A percentile compares a stretch with the other conserved stretches of the same genome.
Evolutionary conservation across 2,888 invertebrate species (phyloP).

Genomic region (Danaus chrysippus): DNA sequence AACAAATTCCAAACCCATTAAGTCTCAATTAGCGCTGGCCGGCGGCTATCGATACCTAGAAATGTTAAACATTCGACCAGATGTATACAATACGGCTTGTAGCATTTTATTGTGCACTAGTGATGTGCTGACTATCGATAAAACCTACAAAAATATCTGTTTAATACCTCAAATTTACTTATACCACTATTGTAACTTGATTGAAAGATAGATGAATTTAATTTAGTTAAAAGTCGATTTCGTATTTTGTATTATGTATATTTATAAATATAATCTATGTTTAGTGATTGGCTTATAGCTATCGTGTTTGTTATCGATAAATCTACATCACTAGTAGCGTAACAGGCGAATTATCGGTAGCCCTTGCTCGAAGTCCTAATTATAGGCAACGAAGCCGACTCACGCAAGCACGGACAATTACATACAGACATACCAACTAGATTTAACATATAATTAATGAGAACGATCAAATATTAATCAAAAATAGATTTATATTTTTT

Average conservation of each 20-base stretch:
- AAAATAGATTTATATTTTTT: conserved; percentile 5
- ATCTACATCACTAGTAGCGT: conserved; percentile 36
- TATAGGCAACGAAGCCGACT: conserved; percentile 56
- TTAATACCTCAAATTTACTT: too few relatives aligned
- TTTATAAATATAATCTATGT: too few relatives aligned
- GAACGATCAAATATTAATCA: conserved; percentile 17
- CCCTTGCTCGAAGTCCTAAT: conserved; percentile 56
- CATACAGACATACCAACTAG: conserved; percentile 39
- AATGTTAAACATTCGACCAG: conserved; percentile 2
- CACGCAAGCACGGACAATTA: conserved; percentile 65
- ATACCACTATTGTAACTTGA: too few relatives aligned
- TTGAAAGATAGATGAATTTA: too few relatives aligned
- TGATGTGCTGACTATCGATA: conserved; percentile 17
- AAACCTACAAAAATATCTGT: neutral
- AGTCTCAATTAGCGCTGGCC: conserved; percentile 10
- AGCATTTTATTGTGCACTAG: conserved; percentile 2
- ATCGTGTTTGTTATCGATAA: conserved; percentile 11
- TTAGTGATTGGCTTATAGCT: conserved; percentile 8
- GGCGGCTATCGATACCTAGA: conserved; percentile 18
- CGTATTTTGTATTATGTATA: too few relatives aligned
- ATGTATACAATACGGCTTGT: neutral
- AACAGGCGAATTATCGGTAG: conserved; percentile 67
- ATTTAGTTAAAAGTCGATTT: too few relatives aligned
- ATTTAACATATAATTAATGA: conserved; percentile 42
- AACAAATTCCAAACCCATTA: neutral